Base-by-base conservation (phyloP, 2,888 invertebrate species). In the Xanthia icteritia region DNA sequence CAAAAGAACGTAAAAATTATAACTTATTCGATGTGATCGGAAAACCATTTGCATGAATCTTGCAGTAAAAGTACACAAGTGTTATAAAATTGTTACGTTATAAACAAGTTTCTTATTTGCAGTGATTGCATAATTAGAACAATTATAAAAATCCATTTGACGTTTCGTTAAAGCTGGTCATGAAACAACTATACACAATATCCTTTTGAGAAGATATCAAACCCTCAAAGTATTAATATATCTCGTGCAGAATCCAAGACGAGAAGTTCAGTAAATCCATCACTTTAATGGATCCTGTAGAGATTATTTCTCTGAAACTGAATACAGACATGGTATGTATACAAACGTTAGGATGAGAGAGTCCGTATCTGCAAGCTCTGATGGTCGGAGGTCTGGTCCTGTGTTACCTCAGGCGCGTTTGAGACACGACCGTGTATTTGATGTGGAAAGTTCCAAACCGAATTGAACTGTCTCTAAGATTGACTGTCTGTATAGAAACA, bases 1-100 rank as follows among this genome's bases (percentile, higher is more conserved):
- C 71, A 66, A 69, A 58, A 74, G 61, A 13, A 56, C 54, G 61
- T 82, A 79, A 82, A 85, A 85, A 74, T 60, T 85, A 75, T 31
- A 85, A 75, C n/a, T 64, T 85, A 85, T 64, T 64, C n/a, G 20
- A 42, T 61, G 31, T 63, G 56, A 75, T 78, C 42, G 83, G 78
- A 79, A 82, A 78, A 65, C 36, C 77, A 71, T 85, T 85, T 78
- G 61, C 39, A 64, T 13, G 48, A 64, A 42, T 39, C 58, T 63
- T 48, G 70, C 67, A 60, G 60, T 71, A 61, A 77, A 69, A 77
- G 36, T 66, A 66, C 48, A 77, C 65, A 15, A 45, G 69, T 64
- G 64, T 54, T 60, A 36, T 82, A 71, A 71, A 54, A 56, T 58
- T 82, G 64, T 72, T 39, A 68, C 15, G 17, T 51, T 72, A 67